These are phyloP conservation scores for Drosophila triauraria DNA, from an alignment of 1,140 invertebrate species.

Conservation along the genomic window DNA sequence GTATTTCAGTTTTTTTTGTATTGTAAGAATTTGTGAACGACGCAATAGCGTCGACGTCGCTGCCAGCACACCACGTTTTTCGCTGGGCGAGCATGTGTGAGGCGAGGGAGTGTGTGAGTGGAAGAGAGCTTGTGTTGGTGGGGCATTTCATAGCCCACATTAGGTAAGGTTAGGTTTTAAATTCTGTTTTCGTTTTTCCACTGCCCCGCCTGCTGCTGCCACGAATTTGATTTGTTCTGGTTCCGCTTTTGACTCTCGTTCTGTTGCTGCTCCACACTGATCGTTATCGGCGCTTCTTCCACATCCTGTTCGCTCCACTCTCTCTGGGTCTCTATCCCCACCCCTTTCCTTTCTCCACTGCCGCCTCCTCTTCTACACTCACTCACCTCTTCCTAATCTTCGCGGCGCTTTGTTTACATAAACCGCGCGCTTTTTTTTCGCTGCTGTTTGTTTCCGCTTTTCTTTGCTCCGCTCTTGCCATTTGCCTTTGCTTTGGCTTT, in stretches of 20 bases:
- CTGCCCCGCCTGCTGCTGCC: conserved; percentile 53
- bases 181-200: conserved; percentile 73
- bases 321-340: neutral
- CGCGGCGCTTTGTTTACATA: conserved; percentile 63
- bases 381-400: conserved; percentile 17
- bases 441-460: conserved; percentile 72
- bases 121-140: conserved; percentile 24
- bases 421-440: conserved; percentile 49
- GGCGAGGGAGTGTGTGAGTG: conserved; percentile 4
- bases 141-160: conserved; percentile 70
- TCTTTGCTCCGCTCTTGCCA: conserved; percentile 41
- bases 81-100: conserved; percentile 14
- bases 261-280: conserved; percentile 16
- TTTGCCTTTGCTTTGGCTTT: conserved; percentile 40
- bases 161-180: conserved; percentile 83
- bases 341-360: neutral
- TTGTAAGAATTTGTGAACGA: conserved; percentile 61
- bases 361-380: too few species aligned
- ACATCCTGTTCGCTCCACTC: conserved; percentile 8
- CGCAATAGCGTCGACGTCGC: conserved; percentile 61
- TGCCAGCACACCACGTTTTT: conserved; percentile 68
- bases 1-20: conserved; percentile 29
- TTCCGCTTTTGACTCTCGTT: conserved; percentile 35
- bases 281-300: conserved; percentile 17
- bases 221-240: conserved; percentile 48